A percentile compares a stretch with the other conserved stretches of the same genome.
phyloP scores from a whole-genome alignment of 2,888 invertebrate species.

The Lysandra bellargus region DNA sequence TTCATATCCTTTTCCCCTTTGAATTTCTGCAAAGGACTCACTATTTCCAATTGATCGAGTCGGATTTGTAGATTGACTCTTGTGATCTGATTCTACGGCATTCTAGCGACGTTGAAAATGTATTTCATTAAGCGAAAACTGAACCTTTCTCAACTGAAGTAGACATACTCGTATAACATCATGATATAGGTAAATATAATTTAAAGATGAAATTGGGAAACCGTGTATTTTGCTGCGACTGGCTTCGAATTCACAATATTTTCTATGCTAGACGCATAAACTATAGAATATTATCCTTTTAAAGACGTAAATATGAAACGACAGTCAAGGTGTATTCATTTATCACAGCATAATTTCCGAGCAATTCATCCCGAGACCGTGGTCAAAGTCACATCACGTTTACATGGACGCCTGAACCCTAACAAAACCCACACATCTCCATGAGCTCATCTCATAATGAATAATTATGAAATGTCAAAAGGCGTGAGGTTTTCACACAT shows the following conservation, averaged over 20 bases:
- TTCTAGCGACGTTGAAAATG: neutral
- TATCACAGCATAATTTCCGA: neutral
- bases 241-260: no score
- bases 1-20: constrained; percentile 40
- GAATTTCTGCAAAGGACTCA: constrained; percentile 63
- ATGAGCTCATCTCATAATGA: neutral
- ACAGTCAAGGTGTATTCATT: neutral
- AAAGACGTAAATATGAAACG: neutral
- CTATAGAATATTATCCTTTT: neutral
- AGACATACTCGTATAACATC: neutral
- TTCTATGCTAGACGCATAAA: no score
- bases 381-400: neutral
- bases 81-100: constrained; percentile 45
- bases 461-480: constrained; percentile 16
- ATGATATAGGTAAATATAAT: no score
- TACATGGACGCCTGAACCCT: neutral
- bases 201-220: no score
- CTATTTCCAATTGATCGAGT: constrained; percentile 56
- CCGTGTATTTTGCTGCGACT: no score
- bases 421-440: constrained; percentile 12
- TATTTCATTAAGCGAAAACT: neutral
- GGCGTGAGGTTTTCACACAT: constrained; percentile 23
- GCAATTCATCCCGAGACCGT: neutral
- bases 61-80: constrained; percentile 51
- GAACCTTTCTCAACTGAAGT: neutral